These are phyloP conservation scores for Xyrauchen texanus DNA, from an alignment of 2,113 vertebrate genomes.

Conservation along the genomic window DNA sequence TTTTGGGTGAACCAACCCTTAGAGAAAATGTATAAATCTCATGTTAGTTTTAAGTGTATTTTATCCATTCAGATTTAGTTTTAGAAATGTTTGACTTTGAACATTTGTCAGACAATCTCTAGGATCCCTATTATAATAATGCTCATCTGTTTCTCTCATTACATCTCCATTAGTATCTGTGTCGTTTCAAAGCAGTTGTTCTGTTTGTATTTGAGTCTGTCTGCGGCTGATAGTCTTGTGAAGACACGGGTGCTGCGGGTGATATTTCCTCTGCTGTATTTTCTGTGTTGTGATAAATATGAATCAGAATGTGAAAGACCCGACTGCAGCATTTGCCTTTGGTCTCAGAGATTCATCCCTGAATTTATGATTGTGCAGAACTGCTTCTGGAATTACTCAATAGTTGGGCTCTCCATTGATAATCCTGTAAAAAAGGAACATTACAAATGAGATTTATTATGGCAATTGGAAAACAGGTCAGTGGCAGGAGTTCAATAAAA, in stretches of 20 bases:
- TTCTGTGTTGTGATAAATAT: conserved; percentile 18
- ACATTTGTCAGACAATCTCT: not conserved
- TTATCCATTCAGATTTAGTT: not conserved
- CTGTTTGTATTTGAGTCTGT: conserved; percentile 30
- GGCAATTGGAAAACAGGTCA: too few relatives aligned
- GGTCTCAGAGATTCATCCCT: not conserved
- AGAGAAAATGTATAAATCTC: too few relatives aligned
- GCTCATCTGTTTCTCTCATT: not conserved
- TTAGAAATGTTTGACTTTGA: not conserved
- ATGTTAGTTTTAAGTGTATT: not conserved
- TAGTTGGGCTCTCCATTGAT: too few relatives aligned
- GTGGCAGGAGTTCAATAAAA: too few relatives aligned
- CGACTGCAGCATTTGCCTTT: conserved; percentile 5
- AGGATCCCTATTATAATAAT: not conserved
- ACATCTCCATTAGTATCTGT: not conserved
- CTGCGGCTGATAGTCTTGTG: conserved; percentile 31
- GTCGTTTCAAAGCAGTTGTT: conserved; percentile 19
- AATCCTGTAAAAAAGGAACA: too few relatives aligned
- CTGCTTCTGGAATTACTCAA: not conserved
- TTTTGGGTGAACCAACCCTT: too few relatives aligned
- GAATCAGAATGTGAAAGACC: conserved; percentile 1
- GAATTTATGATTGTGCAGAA: conserved; percentile 4
- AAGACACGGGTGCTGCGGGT: conserved; percentile 25
- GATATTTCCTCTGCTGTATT: not conserved
- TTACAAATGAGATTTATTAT: too few relatives aligned